Conservation (phyloP, 2,888 invertebrate species). For the Asteroscopus sphinx region DNA sequence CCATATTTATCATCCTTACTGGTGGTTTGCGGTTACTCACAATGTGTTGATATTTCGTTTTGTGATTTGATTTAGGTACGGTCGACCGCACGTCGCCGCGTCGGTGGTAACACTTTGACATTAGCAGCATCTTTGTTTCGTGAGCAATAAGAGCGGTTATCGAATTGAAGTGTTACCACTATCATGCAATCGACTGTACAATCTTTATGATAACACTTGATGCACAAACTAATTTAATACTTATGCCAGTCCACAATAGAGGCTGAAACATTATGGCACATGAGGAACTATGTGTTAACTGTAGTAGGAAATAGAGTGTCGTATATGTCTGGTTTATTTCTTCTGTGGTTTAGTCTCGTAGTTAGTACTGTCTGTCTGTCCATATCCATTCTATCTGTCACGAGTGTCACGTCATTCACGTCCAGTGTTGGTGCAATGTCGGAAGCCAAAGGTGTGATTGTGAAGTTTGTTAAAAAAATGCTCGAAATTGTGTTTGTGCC, state of each 20-base stretch:
- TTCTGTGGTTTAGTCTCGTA: too few species aligned
- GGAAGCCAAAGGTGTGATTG: constrained; percentile 46
- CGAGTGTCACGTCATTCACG: constrained; percentile 14
- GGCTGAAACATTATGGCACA: constrained; percentile 21
- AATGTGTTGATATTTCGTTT: constrained; percentile 15
- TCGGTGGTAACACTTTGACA: too few species aligned
- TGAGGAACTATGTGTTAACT: constrained; percentile 6
- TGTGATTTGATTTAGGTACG: constrained; percentile 18
- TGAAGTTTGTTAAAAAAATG: constrained; percentile 9
- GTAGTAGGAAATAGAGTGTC: constrained; percentile 10
- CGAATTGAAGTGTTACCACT: too few species aligned
- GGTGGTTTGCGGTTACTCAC: constrained; percentile 7
- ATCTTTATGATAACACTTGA: constrained; percentile 3
- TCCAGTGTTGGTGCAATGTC: constrained; percentile 43
- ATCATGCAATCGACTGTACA: too few species aligned
- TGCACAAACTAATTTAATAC: constrained; percentile 20
- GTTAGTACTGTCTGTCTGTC: too few species aligned
- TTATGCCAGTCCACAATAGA: constrained; percentile 4
- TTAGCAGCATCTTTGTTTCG: too few species aligned
- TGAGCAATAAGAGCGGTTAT: too few species aligned
- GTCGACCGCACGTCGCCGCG: too few species aligned
- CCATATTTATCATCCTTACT: constrained; percentile 3
- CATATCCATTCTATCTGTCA: background rate
- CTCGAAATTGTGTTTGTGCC: constrained; percentile 7
- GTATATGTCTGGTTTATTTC: too few species aligned